phyloP scores from a whole-genome alignment of 2,797 vertebrate genomes.

The Argya squamiceps region DNA sequence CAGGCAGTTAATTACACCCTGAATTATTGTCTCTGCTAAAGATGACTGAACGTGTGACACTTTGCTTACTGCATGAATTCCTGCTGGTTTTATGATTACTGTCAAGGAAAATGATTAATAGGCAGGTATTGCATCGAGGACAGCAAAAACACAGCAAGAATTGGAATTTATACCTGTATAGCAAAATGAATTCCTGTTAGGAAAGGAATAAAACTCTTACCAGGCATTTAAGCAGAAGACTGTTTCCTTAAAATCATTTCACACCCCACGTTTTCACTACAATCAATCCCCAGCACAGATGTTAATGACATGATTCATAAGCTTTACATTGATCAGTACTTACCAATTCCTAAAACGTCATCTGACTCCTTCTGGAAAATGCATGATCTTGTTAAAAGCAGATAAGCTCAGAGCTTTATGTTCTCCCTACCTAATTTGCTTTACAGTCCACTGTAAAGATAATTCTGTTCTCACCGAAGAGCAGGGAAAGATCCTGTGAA shows the following conservation, averaged over 20 bases:
- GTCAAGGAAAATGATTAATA: background rate
- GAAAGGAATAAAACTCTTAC: background rate
- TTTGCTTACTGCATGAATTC: background rate
- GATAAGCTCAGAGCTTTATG: background rate
- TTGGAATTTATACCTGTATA: background rate
- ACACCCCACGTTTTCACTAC: background rate
- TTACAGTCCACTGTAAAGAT: background rate
- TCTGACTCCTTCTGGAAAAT: conserved; percentile 12
- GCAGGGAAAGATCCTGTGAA: background rate
- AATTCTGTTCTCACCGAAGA: background rate
- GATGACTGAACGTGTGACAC: background rate
- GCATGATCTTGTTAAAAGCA: background rate
- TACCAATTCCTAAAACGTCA: conserved; percentile 12
- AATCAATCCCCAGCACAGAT: background rate
- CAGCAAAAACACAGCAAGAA: background rate
- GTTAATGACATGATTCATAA: background rate
- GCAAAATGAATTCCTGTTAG: background rate
- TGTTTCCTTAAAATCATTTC: background rate
- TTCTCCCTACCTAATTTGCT: background rate
- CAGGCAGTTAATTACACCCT: background rate
- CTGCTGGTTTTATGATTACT: background rate
- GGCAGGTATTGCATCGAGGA: background rate
- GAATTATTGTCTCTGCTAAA: background rate
- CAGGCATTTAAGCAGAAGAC: background rate
- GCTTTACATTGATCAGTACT: conserved; percentile 25